phyloP scores from a whole-genome alignment of 2,113 vertebrate genomes.

The Australoheros scitulus region DNA sequence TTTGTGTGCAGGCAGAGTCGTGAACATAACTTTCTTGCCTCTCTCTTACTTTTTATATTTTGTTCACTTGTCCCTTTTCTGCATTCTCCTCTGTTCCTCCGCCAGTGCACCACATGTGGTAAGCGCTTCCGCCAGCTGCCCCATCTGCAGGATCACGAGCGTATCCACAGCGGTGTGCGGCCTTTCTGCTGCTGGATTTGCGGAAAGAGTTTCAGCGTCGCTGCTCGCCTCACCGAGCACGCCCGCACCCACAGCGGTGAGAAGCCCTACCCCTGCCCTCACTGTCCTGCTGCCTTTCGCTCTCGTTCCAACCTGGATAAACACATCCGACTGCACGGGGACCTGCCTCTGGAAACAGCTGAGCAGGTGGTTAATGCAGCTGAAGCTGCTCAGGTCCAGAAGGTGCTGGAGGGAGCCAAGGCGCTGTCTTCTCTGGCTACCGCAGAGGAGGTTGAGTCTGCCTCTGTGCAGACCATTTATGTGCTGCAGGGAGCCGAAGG shows the following conservation, averaged over 20 bases:
- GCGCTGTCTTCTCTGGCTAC: slow-evolving; percentile 60
- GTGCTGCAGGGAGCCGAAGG: slow-evolving; percentile 75
- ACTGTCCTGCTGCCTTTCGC: slow-evolving; percentile 79
- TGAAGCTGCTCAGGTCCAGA: slow-evolving; percentile 68
- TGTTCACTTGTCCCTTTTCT: background rate
- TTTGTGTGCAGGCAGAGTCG: background rate
- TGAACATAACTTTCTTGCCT: slow-evolving; percentile 19
- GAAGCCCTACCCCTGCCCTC: slow-evolving; percentile 79
- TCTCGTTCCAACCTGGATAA: slow-evolving; percentile 84
- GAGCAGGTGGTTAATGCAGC: slow-evolving; percentile 52
- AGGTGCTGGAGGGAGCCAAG: slow-evolving; percentile 73
- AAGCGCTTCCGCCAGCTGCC: slow-evolving; percentile 84
- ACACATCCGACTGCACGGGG: slow-evolving; percentile 76
- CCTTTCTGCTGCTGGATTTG: slow-evolving; percentile 85
- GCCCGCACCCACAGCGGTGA: slow-evolving; percentile 84
- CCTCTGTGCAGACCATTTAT: slow-evolving; percentile 79
- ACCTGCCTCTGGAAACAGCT: slow-evolving; percentile 30
- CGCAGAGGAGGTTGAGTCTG: slow-evolving; percentile 35
- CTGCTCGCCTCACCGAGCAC: slow-evolving; percentile 81
- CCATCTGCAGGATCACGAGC: slow-evolving; percentile 84
- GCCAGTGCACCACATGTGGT: slow-evolving; percentile 77
- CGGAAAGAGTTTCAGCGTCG: slow-evolving; percentile 82
- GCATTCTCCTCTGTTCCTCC: background rate
- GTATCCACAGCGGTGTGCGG: slow-evolving; percentile 80
- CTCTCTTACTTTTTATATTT: background rate